Base-by-base conservation (phyloP, 2,113 vertebrate genomes). In the Mola mola region DNA sequence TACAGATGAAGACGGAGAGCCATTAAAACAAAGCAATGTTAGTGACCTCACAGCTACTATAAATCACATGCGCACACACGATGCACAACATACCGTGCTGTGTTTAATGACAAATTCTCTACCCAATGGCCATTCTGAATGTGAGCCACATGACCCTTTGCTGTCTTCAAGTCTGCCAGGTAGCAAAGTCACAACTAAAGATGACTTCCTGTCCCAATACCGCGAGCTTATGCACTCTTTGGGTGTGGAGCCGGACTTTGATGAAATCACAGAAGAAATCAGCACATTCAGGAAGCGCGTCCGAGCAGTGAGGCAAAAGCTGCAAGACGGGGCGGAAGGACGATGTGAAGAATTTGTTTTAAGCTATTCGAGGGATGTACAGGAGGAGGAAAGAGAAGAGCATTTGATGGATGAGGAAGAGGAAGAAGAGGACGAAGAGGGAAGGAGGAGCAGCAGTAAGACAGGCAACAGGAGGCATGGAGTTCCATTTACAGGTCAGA, bases 401-500 rank as follows among this genome's bases (percentile, higher is more conserved):
- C 92, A 93, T 0, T 89, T 87, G 1, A 88, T 89, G 53, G 82
- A 90, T 0, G 28, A 19, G 0, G 93, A 92, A 69, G 88, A 87
- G 34, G 50, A 64, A 4, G 90, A 91, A 11, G 74, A 16, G 8
- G 50, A 31, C 6, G 47, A 34, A 0, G 63, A 62, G 3, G 47
- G 41, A 4, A 65, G 6, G 78, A 21, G 6, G 15, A 58, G 40
- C 5, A 20, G 41, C 28, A 6, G 16, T 6, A 60, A 55, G 17
- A 44, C 56, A 22, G 63, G 24, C 7, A 1, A 15, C 2, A 79
- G 86, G 63, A 88, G 66, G 33, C 92, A 87, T n/a, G 84, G 66
- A 7, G 72, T 87, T 17, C 94, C 94, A 0, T 97, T 96, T 84
- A 98, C 96, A 94, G 97, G 97, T 95, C 63, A 69, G 46, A 71